phyloP scores from a whole-genome alignment of 2,113 vertebrate species.

The Gnathonemus longibarbis region DNA sequence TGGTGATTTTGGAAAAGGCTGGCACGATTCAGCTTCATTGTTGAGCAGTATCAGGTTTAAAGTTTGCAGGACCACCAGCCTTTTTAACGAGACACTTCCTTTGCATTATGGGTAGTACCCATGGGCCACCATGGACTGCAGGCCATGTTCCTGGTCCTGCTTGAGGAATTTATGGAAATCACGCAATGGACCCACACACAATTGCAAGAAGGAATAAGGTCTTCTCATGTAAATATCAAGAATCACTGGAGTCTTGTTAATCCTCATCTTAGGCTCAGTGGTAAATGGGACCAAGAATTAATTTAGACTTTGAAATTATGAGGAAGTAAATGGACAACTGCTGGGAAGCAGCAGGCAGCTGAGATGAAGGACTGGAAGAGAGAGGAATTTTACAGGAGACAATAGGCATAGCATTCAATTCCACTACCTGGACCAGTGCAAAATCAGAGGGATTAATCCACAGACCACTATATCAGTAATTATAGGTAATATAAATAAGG shows the following conservation, averaged over 20 bases:
- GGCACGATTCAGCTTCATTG: neutral
- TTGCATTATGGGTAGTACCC: neutral
- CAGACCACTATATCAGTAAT: neutral
- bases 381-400: neutral
- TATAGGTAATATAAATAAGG: neutral
- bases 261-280: neutral
- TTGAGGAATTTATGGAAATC: neutral
- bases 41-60: neutral
- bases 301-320: neutral
- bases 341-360: neutral
- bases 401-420: neutral
- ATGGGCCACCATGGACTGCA: neutral
- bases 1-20: neutral
- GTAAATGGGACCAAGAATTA: neutral
- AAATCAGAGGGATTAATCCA: neutral
- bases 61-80: neutral
- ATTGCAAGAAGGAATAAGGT: neutral
- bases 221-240: neutral
- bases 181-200: neutral
- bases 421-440: neutral
- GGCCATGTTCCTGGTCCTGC: neutral
- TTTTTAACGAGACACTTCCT: neutral
- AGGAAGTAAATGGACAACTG: neutral
- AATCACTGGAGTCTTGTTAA: neutral
- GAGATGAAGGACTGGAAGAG: neutral